Base-by-base conservation (phyloP, 2,888 invertebrate species). In the Melinaea menophilus region DNA sequence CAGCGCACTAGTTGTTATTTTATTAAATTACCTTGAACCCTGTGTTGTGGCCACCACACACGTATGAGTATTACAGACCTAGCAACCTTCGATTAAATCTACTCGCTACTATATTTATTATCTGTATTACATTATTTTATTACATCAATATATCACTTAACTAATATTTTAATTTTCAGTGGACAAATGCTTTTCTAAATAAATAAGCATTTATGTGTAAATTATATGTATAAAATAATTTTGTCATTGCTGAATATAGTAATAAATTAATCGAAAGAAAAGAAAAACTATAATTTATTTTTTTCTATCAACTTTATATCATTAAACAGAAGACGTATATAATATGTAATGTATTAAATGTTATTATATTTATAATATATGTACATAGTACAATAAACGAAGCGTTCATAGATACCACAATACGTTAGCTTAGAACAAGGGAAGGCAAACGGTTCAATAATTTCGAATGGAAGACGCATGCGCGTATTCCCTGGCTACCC, bases 401-500 rank as follows among this genome's bases (percentile, higher is more conserved):
- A 5, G n/a, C 41, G 37, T 51, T 5, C 41, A 13, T 62, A 46
- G 54, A 54, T 45, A 61, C 58, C 47, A 48, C 48, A 58, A 68
- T 62, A 55, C 63, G 67, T 59, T 71, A 73, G 72, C 71, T 67
- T 70, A 72, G 67, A 71, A 67, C 68, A 67, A 70, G 70, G 67
- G 61, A 61, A 67, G 69, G 66, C 58, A 61, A 60, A 60, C 64
- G 82, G 86, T 73, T 88, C 88, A 73, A 88, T 88, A 87, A 75
- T 59, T 62, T 60, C 55, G 59, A 34, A 56, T 37, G 35, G 2
- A 77, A 48, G 34, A 73, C 85, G 88, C 88, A 85, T 82, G 88
- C 88, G 86, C 69, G 66, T 51, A 56, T 67, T 66, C 79, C 77
- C 71, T 72, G 74, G 76, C 75, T 71, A 69, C 76, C 77, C 41